Conservation (phyloP, 1,140 invertebrate genomes). For the Brachionus rotundiformis region DNA sequence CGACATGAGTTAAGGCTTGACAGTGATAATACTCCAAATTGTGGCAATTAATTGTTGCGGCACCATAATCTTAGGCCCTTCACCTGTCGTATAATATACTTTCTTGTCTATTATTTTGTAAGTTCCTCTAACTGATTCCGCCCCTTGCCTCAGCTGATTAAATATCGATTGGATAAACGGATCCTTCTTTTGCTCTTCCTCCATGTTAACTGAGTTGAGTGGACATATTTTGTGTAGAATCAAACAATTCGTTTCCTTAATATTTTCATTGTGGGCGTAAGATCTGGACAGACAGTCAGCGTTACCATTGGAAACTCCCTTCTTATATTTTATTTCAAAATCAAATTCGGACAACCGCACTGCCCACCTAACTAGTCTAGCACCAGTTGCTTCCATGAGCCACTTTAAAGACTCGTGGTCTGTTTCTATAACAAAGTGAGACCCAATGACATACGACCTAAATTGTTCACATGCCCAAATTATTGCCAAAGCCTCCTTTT, state of each 20-base stretch:
- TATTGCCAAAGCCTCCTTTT: slow-evolving; percentile 55
- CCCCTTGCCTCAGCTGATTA: background rate
- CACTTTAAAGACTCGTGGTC: slow-evolving; percentile 1
- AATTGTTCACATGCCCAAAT: background rate
- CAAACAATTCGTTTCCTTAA: background rate
- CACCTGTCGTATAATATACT: background rate
- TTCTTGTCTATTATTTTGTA: background rate
- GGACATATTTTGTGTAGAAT: background rate
- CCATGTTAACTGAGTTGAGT: background rate
- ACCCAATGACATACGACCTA: background rate
- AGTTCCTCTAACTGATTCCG: background rate
- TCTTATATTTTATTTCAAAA: slow-evolving; percentile 55
- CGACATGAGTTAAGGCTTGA: too few relatives aligned
- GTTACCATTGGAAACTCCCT: background rate
- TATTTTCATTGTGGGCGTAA: background rate
- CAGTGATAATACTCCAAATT: too few relatives aligned
- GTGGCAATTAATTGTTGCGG: too few relatives aligned
- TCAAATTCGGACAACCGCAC: slow-evolving; percentile 54
- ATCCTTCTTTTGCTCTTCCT: slow-evolving; percentile 15
- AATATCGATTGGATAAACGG: background rate
- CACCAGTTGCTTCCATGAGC: background rate
- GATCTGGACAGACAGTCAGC: background rate
- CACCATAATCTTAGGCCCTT: background rate
- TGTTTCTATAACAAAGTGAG: background rate
- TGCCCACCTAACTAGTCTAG: slow-evolving; percentile 56